Evolutionary conservation across 2,888 invertebrate genomes (phyloP), one percentile per base, ranked within the genome.

Genomic region (Lepidocyrtoides sp.): DNA sequence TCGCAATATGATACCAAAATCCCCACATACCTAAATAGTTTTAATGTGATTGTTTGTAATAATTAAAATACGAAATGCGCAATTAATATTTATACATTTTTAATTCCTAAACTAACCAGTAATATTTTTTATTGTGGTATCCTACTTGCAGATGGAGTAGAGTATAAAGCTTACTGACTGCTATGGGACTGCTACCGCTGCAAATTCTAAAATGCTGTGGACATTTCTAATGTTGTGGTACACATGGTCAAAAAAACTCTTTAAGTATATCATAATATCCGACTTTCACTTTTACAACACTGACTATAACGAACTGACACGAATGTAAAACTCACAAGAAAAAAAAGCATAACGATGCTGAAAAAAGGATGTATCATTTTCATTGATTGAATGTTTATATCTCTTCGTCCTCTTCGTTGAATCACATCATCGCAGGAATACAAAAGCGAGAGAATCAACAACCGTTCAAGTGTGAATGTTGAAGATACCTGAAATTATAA

Each of bases 111-210:
- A 60, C 89, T 89, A 89, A 89, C 89, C 82, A 60, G 60, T 51
- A 82, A 72, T 69, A 26, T 48, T 75, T 75, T 44, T 77, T 77
- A 44, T 84, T 36, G 51, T 88, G 89, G 60, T 89, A 63, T 89
- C 89, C 32, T 89, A 84, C 84, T 89, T 89, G 63, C 89, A 89
- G 89, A 89, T 89, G 89, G 89, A 89, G 89, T 89, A 89, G 89
- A 89, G 72, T 69, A 84, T 89, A 84, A 77, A 89, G 89, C 89
- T 89, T 89, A 89, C 89, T 89, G 89, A 89, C 89, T 69, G 66
- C 84, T 77, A 77, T 84, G 89, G 89, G 89, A 89, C 89, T 89
- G 89, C 89, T 83, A 89, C 89, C 75, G 79, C 84, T 75, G 83
- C 57, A 89, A 89, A 75, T 44, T 57, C 77, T 84, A 51, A 51